Conservation (phyloP, 2,113 vertebrate species). For the pig (Sus scrofa) region DNA sequence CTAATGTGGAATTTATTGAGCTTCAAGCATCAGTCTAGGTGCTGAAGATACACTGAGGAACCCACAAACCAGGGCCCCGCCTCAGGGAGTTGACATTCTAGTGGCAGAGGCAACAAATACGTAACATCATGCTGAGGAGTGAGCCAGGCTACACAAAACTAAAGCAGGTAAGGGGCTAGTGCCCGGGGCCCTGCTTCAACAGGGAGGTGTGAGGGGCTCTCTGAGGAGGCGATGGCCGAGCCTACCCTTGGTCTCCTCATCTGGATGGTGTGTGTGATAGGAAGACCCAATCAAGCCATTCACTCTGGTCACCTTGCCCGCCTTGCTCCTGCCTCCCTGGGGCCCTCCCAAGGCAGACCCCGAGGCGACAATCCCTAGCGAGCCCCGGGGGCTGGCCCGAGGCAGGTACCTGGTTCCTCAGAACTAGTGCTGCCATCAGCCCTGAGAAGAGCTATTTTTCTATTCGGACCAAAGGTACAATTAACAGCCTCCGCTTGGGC, state of each 20-base stretch:
- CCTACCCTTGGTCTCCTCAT: neutral
- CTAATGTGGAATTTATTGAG: neutral
- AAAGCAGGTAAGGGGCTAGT: too few species aligned
- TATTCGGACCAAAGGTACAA: conserved; percentile 93
- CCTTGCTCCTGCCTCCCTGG: neutral
- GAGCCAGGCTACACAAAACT: accelerated
- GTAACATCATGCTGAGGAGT: accelerated
- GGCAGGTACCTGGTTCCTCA: conserved; percentile 90
- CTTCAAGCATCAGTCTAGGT: neutral
- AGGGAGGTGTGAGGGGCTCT: neutral
- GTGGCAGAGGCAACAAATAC: too few species aligned
- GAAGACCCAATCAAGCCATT: neutral
- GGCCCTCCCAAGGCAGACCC: neutral
- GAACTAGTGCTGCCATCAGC: conserved; percentile 90
- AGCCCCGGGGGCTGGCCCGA: neutral
- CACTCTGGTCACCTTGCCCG: neutral
- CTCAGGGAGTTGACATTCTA: neutral
- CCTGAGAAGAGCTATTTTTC: conserved; percentile 93
- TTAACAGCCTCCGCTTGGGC: conserved; percentile 88
- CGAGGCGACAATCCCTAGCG: accelerated
- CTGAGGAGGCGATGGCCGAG: accelerated
- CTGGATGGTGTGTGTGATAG: neutral
- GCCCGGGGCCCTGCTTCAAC: neutral
- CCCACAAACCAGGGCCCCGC: neutral
- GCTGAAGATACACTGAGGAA: neutral